Percentiles rank a stretch among this genome's conserved stretches.
Evolutionary conservation across 1,140 invertebrate species (phyloP).

Genomic region (Drosophila nasuta): DNA sequence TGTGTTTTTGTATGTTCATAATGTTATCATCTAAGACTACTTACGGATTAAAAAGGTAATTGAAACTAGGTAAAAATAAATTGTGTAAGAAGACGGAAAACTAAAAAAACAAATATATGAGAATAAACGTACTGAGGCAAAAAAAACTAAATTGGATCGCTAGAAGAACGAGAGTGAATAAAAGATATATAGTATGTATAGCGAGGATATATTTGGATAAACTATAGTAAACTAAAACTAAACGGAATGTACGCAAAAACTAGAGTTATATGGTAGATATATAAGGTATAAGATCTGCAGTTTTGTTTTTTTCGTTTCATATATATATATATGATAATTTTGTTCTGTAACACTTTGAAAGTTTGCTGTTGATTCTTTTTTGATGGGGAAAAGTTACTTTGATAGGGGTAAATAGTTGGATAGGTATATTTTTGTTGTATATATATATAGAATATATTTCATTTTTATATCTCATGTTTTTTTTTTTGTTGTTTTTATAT

Average conservation of each 20-base stretch:
- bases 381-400: background rate
- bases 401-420: conserved; percentile 13
- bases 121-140: conserved; percentile 7
- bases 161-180: conserved; percentile 28
- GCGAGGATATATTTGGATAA: conserved; percentile 15
- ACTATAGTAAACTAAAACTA: conserved; percentile 45
- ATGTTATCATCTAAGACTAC: conserved; percentile 55
- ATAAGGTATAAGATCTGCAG: conserved; percentile 29
- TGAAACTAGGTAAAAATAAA: conserved; percentile 28
- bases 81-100: conserved; percentile 21
- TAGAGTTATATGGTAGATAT: conserved; percentile 30
- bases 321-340: conserved; percentile 14
- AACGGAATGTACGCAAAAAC: conserved; percentile 42
- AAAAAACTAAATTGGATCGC: conserved; percentile 30
- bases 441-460: conserved; percentile 24
- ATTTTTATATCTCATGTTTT: background rate
- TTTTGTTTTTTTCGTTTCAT: conserved; percentile 13
- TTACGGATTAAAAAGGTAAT: conserved; percentile 50
- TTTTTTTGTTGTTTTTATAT: conserved; percentile 16
- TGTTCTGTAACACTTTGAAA: conserved; percentile 11
- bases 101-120: conserved; percentile 14
- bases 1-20: conserved; percentile 20
- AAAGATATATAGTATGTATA: conserved; percentile 9
- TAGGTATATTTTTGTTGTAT: conserved; percentile 13
- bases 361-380: conserved; percentile 19